These are phyloP conservation scores for Epinephelus awoara DNA, from an alignment of 2,797 vertebrate species.

Conservation along the genomic window DNA sequence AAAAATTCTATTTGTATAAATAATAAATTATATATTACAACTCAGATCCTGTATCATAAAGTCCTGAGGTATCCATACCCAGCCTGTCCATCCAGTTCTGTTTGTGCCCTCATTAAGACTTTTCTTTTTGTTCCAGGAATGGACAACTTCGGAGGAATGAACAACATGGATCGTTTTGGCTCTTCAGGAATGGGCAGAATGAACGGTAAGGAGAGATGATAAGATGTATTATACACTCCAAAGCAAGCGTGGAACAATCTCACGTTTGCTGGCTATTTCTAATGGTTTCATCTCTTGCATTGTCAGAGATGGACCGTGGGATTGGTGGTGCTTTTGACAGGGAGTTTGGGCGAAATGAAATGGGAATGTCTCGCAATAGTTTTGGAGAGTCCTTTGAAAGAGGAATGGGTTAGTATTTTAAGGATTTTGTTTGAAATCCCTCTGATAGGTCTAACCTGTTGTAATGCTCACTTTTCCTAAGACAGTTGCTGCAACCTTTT, in stretches of 20 bases:
- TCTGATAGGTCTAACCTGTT: not conserved
- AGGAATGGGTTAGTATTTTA: conserved; percentile 89
- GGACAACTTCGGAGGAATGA: conserved; percentile 94
- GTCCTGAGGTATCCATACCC: not conserved
- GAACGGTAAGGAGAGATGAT: conserved; percentile 87
- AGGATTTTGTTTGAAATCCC: conserved; percentile 50
- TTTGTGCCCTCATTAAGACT: not conserved
- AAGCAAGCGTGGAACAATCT: conserved; percentile 51
- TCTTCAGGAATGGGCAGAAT: conserved; percentile 94
- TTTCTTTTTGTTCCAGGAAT: conserved; percentile 85
- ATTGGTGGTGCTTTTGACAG: conserved; percentile 91
- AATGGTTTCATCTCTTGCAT: conserved; percentile 72
- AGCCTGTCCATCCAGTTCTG: not conserved
- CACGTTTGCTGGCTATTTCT: conserved; percentile 48
- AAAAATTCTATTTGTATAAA: not conserved
- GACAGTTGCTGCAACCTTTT: not conserved
- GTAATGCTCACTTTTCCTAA: not conserved
- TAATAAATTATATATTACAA: no score
- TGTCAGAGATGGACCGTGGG: conserved; percentile 92
- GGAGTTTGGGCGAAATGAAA: conserved; percentile 94
- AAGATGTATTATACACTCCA: not conserved
- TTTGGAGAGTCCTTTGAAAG: conserved; percentile 94
- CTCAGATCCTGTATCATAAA: not conserved
- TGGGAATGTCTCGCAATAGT: conserved; percentile 92
- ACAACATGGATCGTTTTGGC: conserved; percentile 94